Evolutionary conservation across 2,888 invertebrate species (phyloP).

Genomic region (Bimastos eiseni): DNA sequence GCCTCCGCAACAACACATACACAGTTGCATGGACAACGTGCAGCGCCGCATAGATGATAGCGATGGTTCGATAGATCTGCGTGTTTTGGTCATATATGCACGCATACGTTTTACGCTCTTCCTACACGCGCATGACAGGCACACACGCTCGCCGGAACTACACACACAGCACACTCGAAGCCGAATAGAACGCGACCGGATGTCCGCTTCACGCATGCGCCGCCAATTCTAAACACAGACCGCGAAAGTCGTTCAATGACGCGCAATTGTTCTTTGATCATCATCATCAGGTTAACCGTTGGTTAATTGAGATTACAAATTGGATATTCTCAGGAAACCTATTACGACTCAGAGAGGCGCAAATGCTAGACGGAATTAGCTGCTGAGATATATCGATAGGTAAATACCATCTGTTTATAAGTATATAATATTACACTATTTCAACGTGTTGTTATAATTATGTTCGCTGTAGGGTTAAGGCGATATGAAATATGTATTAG

Average conservation of each 20-base stretch:
- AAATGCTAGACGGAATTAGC: background rate
- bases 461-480: too few relatives aligned
- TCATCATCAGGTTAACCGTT: background rate
- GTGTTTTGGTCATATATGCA: background rate
- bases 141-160: background rate
- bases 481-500: too few relatives aligned
- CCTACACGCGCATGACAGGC: background rate
- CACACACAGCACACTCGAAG: background rate
- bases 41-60: too few relatives aligned
- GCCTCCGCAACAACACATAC: background rate
- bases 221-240: background rate
- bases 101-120: background rate
- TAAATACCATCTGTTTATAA: background rate
- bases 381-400: background rate
- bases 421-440: background rate
- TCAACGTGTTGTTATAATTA: too few relatives aligned
- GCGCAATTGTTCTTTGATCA: background rate
- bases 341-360: background rate
- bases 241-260: background rate
- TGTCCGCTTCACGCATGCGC: slow-evolving; percentile 1
- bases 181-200: background rate
- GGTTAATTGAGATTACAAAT: background rate
- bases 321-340: too few relatives aligned
- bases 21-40: background rate
- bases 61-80: background rate